Evolutionary conservation across 2,797 vertebrate genomes (phyloP).

Genomic region (Dendrocincla fuliginosa): DNA sequence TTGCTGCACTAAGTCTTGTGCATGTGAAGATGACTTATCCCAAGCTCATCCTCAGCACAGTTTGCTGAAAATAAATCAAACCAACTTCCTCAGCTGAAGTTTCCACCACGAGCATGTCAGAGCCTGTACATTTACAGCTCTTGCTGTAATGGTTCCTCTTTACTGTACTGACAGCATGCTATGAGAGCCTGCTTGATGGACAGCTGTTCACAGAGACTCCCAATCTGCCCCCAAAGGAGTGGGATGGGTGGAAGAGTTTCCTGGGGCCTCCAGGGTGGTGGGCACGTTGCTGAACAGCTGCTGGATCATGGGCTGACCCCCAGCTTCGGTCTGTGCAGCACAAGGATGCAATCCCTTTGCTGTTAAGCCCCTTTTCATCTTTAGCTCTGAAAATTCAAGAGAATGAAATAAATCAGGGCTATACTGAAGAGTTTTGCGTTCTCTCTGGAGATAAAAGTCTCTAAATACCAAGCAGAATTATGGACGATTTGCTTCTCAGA

Average conservation of each 20-base stretch:
- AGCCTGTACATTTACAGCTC: neutral
- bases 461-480: conserved; percentile 61
- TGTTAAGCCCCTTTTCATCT: neutral
- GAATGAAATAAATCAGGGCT: conserved; percentile 31
- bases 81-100: neutral
- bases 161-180: neutral
- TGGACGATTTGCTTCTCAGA: conserved; percentile 50
- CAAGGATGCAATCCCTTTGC: neutral
- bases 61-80: conserved; percentile 1
- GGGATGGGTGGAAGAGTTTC: neutral
- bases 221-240: neutral
- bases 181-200: neutral
- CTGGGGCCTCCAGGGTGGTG: neutral
- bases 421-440: neutral
- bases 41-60: neutral
- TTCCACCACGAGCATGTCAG: neutral
- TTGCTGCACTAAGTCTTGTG: neutral
- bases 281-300: neutral
- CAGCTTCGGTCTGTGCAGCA: neutral
- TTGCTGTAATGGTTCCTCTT: neutral
- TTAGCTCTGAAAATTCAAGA: neutral
- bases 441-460: conserved; percentile 49
- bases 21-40: neutral
- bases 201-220: neutral
- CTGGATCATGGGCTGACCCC: neutral